These are phyloP conservation scores for Euplexia lucipara DNA, from an alignment of 2,888 invertebrate species.

Conservation along the genomic window DNA sequence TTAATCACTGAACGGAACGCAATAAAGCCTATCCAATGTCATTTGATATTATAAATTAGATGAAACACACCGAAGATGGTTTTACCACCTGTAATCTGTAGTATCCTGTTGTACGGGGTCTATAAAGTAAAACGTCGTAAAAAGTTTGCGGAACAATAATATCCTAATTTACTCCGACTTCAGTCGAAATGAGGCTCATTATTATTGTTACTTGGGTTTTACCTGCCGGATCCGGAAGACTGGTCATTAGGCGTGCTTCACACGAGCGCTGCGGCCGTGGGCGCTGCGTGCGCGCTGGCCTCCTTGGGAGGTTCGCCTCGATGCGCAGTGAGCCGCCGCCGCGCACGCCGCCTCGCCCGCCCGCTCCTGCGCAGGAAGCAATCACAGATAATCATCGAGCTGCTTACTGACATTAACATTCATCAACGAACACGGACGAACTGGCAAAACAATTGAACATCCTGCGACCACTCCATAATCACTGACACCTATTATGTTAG, in stretches of 20 bases:
- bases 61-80: slow-evolving; percentile 25
- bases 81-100: slow-evolving; percentile 12
- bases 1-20: slow-evolving; percentile 75
- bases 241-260: slow-evolving; percentile 56
- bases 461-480: slow-evolving; percentile 58
- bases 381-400: slow-evolving; percentile 73
- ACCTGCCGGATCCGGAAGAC: slow-evolving; percentile 66
- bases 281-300: slow-evolving; percentile 55
- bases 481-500: slow-evolving; percentile 42
- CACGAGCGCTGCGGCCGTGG: slow-evolving; percentile 56
- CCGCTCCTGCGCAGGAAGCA: slow-evolving; percentile 73
- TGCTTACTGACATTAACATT: slow-evolving; percentile 71
- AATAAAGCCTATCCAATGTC: slow-evolving; percentile 72
- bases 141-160: slow-evolving; percentile 38
- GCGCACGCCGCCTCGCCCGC: slow-evolving; percentile 11
- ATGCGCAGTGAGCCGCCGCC: slow-evolving; percentile 60
- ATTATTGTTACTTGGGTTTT: slow-evolving; percentile 59
- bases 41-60: slow-evolving; percentile 56
- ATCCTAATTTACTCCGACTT: slow-evolving; percentile 44
- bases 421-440: slow-evolving; percentile 66
- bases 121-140: background rate
- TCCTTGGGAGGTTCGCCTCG: slow-evolving; percentile 62
- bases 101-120: slow-evolving; percentile 18
- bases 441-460: slow-evolving; percentile 61
- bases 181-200: slow-evolving; percentile 45